Evolutionary conservation across 2,113 vertebrate species (phyloP).

Genomic region (Clarias magur): DNA sequence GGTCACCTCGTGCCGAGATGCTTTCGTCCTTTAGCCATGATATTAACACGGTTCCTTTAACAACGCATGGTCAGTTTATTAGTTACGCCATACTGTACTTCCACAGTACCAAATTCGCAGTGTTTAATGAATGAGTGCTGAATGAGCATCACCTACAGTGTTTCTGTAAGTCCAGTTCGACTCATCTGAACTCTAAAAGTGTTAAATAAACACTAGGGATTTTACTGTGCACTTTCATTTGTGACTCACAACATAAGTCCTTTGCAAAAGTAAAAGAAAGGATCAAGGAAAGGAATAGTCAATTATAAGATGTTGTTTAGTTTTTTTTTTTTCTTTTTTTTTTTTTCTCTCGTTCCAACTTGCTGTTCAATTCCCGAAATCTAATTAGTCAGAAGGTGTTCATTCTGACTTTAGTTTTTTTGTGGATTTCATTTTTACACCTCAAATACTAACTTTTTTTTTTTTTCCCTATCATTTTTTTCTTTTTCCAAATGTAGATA

Average conservation of each 20-base stretch:
- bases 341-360: background rate
- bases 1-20: constrained; percentile 27
- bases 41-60: constrained; percentile 3
- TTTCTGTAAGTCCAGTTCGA: no score
- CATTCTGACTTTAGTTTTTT: background rate
- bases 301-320: background rate
- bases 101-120: no score
- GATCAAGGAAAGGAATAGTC: background rate
- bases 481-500: no score
- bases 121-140: no score
- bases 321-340: no score
- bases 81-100: background rate
- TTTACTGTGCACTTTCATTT: background rate
- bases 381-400: background rate
- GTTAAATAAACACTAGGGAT: no score
- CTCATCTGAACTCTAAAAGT: no score
- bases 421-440: background rate
- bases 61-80: background rate
- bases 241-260: background rate
- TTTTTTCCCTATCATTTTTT: no score
- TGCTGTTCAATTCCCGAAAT: background rate
- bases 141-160: no score
- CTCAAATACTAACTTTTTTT: background rate
- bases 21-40: background rate
- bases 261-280: background rate